phyloP scores from a whole-genome alignment of 2,888 invertebrate species.

The Trilocha varians region DNA sequence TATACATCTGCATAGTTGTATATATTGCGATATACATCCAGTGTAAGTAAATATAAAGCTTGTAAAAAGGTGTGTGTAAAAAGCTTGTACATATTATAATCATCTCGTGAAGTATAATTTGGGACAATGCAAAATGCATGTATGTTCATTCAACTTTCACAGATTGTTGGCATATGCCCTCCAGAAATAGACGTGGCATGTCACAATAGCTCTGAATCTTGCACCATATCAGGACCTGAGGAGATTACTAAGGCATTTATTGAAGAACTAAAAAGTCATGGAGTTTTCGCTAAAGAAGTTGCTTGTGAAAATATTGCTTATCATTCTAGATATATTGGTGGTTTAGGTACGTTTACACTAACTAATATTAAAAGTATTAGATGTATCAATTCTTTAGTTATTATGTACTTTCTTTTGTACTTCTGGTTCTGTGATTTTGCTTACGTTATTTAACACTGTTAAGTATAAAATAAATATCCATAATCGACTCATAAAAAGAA shows the following conservation, averaged over 20 bases:
- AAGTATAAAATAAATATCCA: too few species aligned
- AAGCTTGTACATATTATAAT: too few species aligned
- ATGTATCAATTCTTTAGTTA: too few species aligned
- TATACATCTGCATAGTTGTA: too few species aligned
- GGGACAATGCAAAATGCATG: not conserved
- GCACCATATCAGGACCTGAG: slow-evolving; percentile 80
- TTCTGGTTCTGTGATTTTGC: too few species aligned
- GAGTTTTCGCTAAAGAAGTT: slow-evolving; percentile 27
- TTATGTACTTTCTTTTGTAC: too few species aligned
- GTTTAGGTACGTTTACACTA: slow-evolving; percentile 63
- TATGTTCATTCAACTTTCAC: not conserved
- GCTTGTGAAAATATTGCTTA: slow-evolving; percentile 86
- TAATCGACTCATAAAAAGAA: too few species aligned
- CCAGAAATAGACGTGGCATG: slow-evolving; percentile 79
- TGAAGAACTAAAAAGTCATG: slow-evolving; percentile 15
- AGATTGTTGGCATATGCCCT: slow-evolving; percentile 42
- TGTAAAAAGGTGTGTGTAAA: too few species aligned
- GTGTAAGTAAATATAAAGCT: too few species aligned
- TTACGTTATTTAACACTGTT: too few species aligned
- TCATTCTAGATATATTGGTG: slow-evolving; percentile 85
- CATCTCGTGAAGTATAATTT: too few species aligned
- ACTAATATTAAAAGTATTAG: not conserved
- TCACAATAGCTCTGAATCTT: slow-evolving; percentile 81
- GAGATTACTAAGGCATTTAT: slow-evolving; percentile 70
- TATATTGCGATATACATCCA: too few species aligned